Evolutionary conservation across 2,113 vertebrate species (phyloP).

Genomic region (pig (Sus scrofa)): T2T-Sscrofa CM000826.6:125109001-125109500

Average conservation of each 20-base stretch:
- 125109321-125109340: background rate
- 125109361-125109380: background rate
- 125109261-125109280: background rate
- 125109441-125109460: rapidly evolving
- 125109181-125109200: background rate
- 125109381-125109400: background rate
- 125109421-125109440: background rate
- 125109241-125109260: background rate
- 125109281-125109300: background rate
- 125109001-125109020: slow-evolving; percentile 36
- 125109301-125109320: slow-evolving; percentile 20
- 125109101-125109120: background rate
- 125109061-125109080: background rate
- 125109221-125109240: background rate
- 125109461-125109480: too few relatives aligned
- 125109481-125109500: background rate
- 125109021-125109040: slow-evolving; percentile 73
- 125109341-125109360: background rate
- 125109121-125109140: background rate
- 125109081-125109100: background rate
- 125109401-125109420: background rate
- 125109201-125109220: background rate
- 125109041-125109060: slow-evolving; percentile 57
- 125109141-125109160: background rate
- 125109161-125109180: background rate